Evolutionary conservation across 2,797 vertebrate genomes (phyloP).

Genomic region (Cyclopterus lumpus): DNA sequence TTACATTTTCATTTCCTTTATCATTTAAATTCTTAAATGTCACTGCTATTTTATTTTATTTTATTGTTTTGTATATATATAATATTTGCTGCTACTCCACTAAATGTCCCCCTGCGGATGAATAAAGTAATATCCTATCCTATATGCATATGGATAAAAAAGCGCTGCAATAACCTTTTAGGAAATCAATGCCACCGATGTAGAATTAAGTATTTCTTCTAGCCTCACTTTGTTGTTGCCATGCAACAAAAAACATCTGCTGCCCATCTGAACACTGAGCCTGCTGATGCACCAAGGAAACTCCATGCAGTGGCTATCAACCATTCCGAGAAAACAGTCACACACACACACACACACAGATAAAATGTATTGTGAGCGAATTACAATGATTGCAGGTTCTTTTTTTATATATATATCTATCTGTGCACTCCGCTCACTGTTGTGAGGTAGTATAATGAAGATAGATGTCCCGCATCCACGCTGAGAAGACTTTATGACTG

Average conservation of each 20-base stretch:
- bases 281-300: conserved; percentile 17
- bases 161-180: not conserved
- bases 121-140: no score
- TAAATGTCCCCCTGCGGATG: no score
- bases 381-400: conserved; percentile 33
- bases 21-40: no score
- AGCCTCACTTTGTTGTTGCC: not conserved
- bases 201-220: conserved; percentile 14
- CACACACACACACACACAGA: not conserved
- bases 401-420: conserved; percentile 9
- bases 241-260: conserved; percentile 3
- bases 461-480: conserved; percentile 52
- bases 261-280: conserved; percentile 1
- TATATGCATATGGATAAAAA: conserved; percentile 4
- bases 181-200: conserved; percentile 18
- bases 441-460: conserved; percentile 54
- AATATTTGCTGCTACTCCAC: no score
- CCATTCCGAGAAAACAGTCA: conserved; percentile 13
- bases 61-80: no score
- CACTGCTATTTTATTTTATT: no score
- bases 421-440: conserved; percentile 23
- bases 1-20: no score
- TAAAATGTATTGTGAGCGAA: conserved; percentile 24
- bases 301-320: conserved; percentile 18
- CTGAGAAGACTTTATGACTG: conserved; percentile 47